Base-by-base conservation (phyloP, 2,888 invertebrate genomes). In the Sinotaia quadrata region DNA sequence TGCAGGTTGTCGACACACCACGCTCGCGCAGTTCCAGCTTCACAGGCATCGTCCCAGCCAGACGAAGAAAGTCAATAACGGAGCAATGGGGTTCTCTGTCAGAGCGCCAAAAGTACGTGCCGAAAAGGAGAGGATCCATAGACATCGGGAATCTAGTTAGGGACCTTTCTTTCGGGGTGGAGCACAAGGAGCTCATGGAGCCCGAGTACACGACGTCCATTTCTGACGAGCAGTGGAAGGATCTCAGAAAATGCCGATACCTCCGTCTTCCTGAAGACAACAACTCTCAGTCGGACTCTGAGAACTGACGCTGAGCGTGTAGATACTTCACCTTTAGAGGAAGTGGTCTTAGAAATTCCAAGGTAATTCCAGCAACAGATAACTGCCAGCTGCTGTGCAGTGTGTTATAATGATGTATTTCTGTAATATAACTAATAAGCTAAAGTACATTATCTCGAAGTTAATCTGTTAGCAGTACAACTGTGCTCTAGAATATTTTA, bases 201-300 rank as follows among this genome's bases (percentile, higher is more conserved):
- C 15, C 41, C 29, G 15, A 18, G 8, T 41, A 21, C 4, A 4
- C 33, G 33, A 7, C 27, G 18, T 2, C 21, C n/a, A 31, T 62
- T 21, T 18, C 29, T 18, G 49, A 31, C 52, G 4, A 52, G 34
- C 34, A 52, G 36, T 62, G 62, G 62, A 37, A 62, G 62, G 36
- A 51, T 15, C 62, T 62, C 12, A 62, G 37, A 52, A 62, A 62
- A n/a, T 62, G 62, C 27, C 49, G 62, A 27, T 62, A 62, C 62
- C 51, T 62, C 33, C 33, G 62, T 7, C n/a, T 62, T 21, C 62
- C 62, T 2, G 29, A 34, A 49, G 37, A 36, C 33, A 52, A 62
- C 10, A 36, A 37, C 27, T 33, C 61, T 1, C 41, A 12, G 1
- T 41, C 1, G 41, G n/a, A n/a, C n/a, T n/a, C n/a, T n/a, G n/a